phyloP scores from a whole-genome alignment of 2,888 invertebrate genomes.

The Lysandra bellargus region DNA sequence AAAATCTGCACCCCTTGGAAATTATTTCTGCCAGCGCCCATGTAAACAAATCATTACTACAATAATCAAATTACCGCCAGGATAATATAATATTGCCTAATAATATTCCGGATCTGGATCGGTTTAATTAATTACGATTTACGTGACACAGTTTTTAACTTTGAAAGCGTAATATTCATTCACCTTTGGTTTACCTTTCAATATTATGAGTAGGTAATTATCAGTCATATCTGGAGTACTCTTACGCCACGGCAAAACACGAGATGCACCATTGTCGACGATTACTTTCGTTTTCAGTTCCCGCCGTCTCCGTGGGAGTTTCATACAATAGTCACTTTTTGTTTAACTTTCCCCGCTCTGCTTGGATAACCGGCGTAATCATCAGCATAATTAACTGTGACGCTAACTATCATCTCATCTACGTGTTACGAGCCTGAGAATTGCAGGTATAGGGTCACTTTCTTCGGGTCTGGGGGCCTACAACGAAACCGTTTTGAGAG shows the following conservation, averaged over 20 bases:
- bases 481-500: not conserved
- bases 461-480: not conserved
- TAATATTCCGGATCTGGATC: no score
- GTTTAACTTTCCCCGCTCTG: conserved; percentile 71
- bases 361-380: conserved; percentile 59
- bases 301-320: conserved; percentile 76
- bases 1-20: no score
- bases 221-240: conserved; percentile 36
- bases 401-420: not conserved
- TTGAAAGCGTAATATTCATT: no score
- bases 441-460: not conserved
- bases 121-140: no score
- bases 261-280: conserved; percentile 54
- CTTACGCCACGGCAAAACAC: conserved; percentile 44
- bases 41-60: no score
- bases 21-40: no score
- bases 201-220: conserved; percentile 18
- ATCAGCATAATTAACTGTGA: conserved; percentile 35
- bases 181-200: not conserved
- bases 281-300: conserved; percentile 69
- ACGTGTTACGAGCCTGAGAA: conserved; percentile 1
- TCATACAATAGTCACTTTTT: conserved; percentile 70
- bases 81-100: no score
- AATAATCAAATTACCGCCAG: no score
- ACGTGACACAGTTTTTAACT: not conserved